phyloP scores from a whole-genome alignment of 1,140 invertebrate species.

The Megalopta genalis region DNA sequence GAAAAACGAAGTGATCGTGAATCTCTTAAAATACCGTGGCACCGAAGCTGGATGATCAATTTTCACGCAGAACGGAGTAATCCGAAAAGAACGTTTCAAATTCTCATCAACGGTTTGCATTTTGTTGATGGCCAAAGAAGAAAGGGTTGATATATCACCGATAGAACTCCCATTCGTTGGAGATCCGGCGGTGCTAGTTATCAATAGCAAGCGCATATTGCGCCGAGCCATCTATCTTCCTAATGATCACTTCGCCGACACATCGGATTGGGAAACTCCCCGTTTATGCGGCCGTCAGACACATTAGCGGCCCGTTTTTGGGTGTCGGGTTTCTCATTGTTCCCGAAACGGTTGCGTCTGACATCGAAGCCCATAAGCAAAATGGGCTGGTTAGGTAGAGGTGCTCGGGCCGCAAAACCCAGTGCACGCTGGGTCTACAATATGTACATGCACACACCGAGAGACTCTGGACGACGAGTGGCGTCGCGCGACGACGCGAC shows the following conservation, averaged over 20 bases:
- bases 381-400: neutral
- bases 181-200: neutral
- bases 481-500: slow-evolving; percentile 23
- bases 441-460: neutral
- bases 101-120: no score
- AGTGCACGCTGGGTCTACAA: neutral
- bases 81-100: no score
- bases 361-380: slow-evolving; percentile 14
- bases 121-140: no score
- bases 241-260: neutral
- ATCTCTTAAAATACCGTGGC: no score
- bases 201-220: neutral
- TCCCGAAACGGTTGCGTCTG: slow-evolving; percentile 21
- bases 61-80: no score
- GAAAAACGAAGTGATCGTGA: no score
- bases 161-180: neutral
- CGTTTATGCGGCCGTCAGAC: neutral
- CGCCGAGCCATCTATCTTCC: slow-evolving; percentile 17
- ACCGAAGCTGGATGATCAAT: no score
- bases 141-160: no score
- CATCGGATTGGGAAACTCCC: neutral
- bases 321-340: neutral
- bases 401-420: neutral
- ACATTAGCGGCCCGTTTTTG: slow-evolving; percentile 14
- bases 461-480: slow-evolving; percentile 29